phyloP scores from a whole-genome alignment of 2,888 invertebrate species.

The Parelbella ahira region DNA sequence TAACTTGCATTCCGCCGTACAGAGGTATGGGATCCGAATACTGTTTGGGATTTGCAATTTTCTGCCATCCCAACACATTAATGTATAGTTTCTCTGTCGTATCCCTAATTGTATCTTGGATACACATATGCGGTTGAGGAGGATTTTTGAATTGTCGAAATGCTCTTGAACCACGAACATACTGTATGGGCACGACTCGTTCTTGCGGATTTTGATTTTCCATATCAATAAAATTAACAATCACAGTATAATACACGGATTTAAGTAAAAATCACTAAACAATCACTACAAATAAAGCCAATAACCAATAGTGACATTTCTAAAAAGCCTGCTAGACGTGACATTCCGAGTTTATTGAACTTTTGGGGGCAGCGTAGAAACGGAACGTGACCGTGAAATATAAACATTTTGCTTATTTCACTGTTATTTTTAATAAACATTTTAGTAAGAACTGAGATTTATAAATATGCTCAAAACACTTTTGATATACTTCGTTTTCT shows the following conservation, averaged over 20 bases:
- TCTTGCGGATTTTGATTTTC: constrained; percentile 67
- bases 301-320: constrained; percentile 58
- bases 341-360: constrained; percentile 70
- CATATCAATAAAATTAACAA: constrained; percentile 49
- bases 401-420: background rate
- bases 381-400: constrained; percentile 8
- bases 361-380: constrained; percentile 37
- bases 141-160: constrained; percentile 86
- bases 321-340: constrained; percentile 39
- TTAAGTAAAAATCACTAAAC: constrained; percentile 42
- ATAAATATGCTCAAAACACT: no score
- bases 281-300: constrained; percentile 48
- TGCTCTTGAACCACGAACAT: constrained; percentile 80
- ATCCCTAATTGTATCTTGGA: constrained; percentile 82
- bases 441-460: no score
- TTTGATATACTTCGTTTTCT: no score
- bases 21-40: constrained; percentile 84
- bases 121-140: constrained; percentile 88
- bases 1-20: constrained; percentile 86
- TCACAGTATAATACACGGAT: constrained; percentile 24
- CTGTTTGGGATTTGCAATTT: constrained; percentile 84
- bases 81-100: constrained; percentile 81
- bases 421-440: background rate
- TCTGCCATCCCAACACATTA: constrained; percentile 87
- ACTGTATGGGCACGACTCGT: constrained; percentile 73